Evolutionary conservation across 2,888 invertebrate species (phyloP), one percentile per base, ranked within the genome.

Genomic region (Ischnura elegans): DNA sequence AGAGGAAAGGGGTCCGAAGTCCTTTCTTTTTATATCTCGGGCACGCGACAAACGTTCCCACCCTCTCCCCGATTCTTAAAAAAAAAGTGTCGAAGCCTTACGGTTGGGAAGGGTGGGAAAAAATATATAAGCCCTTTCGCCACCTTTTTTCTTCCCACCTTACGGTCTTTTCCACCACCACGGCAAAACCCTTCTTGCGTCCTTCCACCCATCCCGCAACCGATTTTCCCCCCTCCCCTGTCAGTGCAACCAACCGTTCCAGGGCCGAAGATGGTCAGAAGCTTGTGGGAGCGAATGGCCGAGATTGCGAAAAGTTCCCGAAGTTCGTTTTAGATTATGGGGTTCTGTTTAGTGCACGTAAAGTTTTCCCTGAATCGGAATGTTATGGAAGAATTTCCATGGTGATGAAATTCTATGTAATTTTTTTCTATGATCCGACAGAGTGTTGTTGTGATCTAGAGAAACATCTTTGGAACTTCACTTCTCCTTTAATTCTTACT

Each of bases 11-110:
- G 51, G 13, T 3, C 16, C 4, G n/a, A 36, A 76, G 76, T 36
- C 36, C 51, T 51, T 51, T 51, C 51, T 61, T 61, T 76, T 76
- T 76, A 76, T 76, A 76, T 76, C 36, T 76, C 76, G 36, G 76
- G 36, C 76, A 76, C 76, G 76, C 76, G 36, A 76, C 76, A 76
- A 76, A 36, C 76, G 76, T 13, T 36, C 76, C 6, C 76, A 36
- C n/a, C n/a, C 76, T 16, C 76, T 25, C 16, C 76, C 36, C 76
- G 5, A 13, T 25, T 76, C 36, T 13, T 10, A 76, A 76, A 76
- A 76, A 76, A 76, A 76, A 36, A 76, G 76, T 76, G 76, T 16
- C 76, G 76, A 76, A 76, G 76, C 76, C 76, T 76, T 76, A 76
- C 76, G 13, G 29, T 36, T 10, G 76, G 36, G 76, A 36, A n/a